Evolutionary conservation across 2,888 invertebrate genomes (phyloP), one percentile per base, ranked within the genome.

Genomic region (Lithophane leautieri): DNA sequence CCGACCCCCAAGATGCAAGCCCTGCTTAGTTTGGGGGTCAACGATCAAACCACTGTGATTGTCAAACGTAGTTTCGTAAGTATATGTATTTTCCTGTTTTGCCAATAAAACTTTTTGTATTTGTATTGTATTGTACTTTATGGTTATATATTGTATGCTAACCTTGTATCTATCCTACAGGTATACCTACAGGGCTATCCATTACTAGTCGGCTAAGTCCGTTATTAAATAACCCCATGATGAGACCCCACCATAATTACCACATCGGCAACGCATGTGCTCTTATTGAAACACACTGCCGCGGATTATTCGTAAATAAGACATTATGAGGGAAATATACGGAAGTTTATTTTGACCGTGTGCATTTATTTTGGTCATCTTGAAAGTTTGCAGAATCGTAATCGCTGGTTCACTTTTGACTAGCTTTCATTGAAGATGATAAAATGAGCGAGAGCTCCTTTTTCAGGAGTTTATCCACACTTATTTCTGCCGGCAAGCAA

Each of bases 281-380:
- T 83, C 85, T 78, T 78, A 78, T 81, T 85, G 84, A 83, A 86
- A 85, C 85, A 73, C 84, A 80, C 83, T 56, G 76, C 70, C 63
- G 76, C 82, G 73, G 73, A 76, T 85, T 86, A 86, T 86, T 79
- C 77, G 87, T 89, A 86, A 92, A 89, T 92, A 91, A 92, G 92
- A 91, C 90, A 90, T 92, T 87, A 90, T 68, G 52, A 44, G 47
- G 58, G 47, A 78, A 83, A 85, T 19, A 82, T 68, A 88, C 78
- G 62, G 25, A 8, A 11, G 7, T 14, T 11, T 58, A 76, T 42
- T 76, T 8, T 60, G 60, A 1, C 19, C 79, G 68, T 47, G 42
- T 6, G 25, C 40, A 14, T 19, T 62, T 42, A 22, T 11, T 62
- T 40, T 1, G 4, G 9, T 19, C 0, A 25, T 58, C 16, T 2